Evolutionary conservation across 2,797 vertebrate genomes (phyloP).

Genomic region (Notolepis coatsorum): DNA sequence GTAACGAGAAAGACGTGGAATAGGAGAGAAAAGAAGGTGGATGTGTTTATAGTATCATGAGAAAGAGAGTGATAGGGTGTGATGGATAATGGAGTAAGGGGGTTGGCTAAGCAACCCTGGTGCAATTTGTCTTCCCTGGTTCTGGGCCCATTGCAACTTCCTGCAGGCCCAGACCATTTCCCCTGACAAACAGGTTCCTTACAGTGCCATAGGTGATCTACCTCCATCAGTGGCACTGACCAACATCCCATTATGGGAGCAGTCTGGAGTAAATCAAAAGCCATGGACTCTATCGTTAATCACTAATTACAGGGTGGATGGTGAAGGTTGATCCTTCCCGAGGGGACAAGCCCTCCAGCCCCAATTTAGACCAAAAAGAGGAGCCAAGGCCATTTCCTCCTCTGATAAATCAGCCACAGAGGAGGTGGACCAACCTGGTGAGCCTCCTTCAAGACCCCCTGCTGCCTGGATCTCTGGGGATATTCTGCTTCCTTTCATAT

Average conservation of each 20-base stretch:
- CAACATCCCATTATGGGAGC: slow-evolving; percentile 56
- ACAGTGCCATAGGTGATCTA: slow-evolving; percentile 73
- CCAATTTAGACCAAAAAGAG: slow-evolving; percentile 64
- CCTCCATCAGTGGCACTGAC: slow-evolving; percentile 56
- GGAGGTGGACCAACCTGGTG: slow-evolving; percentile 48
- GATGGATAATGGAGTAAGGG: slow-evolving; percentile 55
- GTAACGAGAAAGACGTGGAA: slow-evolving; percentile 35
- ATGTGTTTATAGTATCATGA: slow-evolving; percentile 31
- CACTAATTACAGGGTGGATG: slow-evolving; percentile 73
- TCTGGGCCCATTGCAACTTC: slow-evolving; percentile 38
- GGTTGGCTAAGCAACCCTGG: slow-evolving; percentile 59
- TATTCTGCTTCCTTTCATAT: slow-evolving; percentile 60
- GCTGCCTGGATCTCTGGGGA: slow-evolving; percentile 54
- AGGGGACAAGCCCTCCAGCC: slow-evolving; percentile 38
- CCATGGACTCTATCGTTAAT: slow-evolving; percentile 65
- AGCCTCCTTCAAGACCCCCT: slow-evolving; percentile 43
- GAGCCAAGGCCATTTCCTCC: slow-evolving; percentile 60
- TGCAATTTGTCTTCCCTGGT: slow-evolving; percentile 71
- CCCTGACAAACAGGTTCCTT: slow-evolving; percentile 74
- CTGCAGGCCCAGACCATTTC: slow-evolving; percentile 61
- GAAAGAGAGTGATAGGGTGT: slow-evolving; percentile 48
- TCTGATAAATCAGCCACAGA: slow-evolving; percentile 67
- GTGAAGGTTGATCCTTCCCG: slow-evolving; percentile 68
- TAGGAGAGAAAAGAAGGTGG: slow-evolving; percentile 39
- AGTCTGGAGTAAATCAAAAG: slow-evolving; percentile 70